Evolutionary conservation across 2,797 vertebrate genomes (phyloP).

Genomic region (Borostomias antarcticus): DNA sequence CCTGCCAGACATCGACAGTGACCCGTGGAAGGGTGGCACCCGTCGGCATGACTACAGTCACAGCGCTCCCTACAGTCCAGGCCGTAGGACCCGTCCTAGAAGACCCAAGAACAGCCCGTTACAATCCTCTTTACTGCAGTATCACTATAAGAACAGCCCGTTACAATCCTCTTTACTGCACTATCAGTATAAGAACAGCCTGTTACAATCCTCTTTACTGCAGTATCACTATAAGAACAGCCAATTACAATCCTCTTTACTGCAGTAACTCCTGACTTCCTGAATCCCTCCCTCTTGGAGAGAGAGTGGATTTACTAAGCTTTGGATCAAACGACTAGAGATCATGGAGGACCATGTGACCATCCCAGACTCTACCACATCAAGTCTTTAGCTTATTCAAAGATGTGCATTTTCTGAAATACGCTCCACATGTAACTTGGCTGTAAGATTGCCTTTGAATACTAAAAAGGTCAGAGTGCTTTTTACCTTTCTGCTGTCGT

Average conservation of each 20-base stretch:
- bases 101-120: not conserved
- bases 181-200: too few species aligned
- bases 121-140: too few species aligned
- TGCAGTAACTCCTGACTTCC: slow-evolving; percentile 16
- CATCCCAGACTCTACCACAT: not conserved
- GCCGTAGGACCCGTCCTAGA: slow-evolving; percentile 90
- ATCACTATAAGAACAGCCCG: too few species aligned
- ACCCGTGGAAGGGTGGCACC: slow-evolving; percentile 90
- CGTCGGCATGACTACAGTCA: slow-evolving; percentile 94
- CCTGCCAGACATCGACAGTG: slow-evolving; percentile 92
- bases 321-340: slow-evolving; percentile 17
- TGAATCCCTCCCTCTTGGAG: slow-evolving; percentile 16
- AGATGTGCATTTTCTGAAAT: not conserved
- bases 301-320: slow-evolving; percentile 20
- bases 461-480: not conserved
- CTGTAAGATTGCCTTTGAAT: not conserved
- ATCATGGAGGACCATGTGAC: slow-evolving; percentile 28
- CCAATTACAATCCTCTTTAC: slow-evolving; percentile 1
- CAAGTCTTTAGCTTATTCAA: not conserved
- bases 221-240: not conserved
- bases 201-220: slow-evolving; percentile 5
- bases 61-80: slow-evolving; percentile 90
- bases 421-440: not conserved
- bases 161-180: slow-evolving; percentile 7
- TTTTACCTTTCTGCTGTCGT: not conserved